Percentiles rank a stretch among this genome's conserved stretches.
These are phyloP conservation scores for Palythoa grandis DNA, from an alignment of 92 coral and sea anemone genomes.

Conservation along the genomic window DNA sequence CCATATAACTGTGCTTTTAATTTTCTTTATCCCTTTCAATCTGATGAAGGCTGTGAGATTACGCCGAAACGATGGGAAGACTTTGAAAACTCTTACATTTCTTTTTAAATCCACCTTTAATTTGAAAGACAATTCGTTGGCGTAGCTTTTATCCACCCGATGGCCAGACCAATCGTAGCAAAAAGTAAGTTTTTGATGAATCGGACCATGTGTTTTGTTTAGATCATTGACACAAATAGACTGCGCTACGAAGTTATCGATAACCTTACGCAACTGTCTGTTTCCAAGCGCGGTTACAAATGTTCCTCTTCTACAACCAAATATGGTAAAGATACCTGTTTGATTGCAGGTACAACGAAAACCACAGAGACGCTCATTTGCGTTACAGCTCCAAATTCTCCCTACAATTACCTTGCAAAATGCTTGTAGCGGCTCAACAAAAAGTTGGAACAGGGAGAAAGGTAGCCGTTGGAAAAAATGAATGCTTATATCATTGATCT, in stretches of 20 bases:
- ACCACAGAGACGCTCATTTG: not conserved
- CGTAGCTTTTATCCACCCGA: too few species aligned
- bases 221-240: slow-evolving; percentile 5
- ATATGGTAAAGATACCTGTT: slow-evolving; percentile 26
- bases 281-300: not conserved
- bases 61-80: too few species aligned
- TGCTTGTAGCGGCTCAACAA: not conserved
- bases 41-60: too few species aligned
- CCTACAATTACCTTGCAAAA: not conserved
- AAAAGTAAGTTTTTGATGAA: not conserved
- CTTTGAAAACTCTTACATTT: too few species aligned
- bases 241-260: not conserved
- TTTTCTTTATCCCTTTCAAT: too few species aligned
- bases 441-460: not conserved
- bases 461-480: not conserved
- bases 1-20: too few species aligned
- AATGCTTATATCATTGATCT: not conserved
- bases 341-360: slow-evolving; percentile 25
- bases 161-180: too few species aligned
- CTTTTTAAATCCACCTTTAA: too few species aligned
- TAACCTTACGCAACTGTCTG: not conserved
- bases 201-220: not conserved
- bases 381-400: not conserved
- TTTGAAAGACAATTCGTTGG: too few species aligned
- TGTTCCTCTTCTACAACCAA: slow-evolving; percentile 8